Percentiles rank a stretch among this genome's conserved stretches.
phyloP scores from a whole-genome alignment of 2,797 vertebrate species.

The Yasuhikotakia modesta region DNA sequence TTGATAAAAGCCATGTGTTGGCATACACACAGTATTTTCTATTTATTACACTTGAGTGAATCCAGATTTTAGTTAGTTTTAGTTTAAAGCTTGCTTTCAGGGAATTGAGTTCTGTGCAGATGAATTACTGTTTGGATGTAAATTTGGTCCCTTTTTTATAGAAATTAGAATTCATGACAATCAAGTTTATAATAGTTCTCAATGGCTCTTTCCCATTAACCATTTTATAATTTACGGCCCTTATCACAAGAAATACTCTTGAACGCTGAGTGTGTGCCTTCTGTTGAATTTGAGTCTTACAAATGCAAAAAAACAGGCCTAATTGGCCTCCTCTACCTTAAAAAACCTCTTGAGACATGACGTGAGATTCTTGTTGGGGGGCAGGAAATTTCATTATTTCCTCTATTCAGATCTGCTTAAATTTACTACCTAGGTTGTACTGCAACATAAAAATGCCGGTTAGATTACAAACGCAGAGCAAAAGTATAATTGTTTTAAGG shows the following conservation, averaged over 20 bases:
- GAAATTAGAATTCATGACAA: slow-evolving; percentile 2
- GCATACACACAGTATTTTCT: neutral
- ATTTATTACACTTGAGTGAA: neutral
- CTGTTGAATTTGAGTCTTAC: neutral
- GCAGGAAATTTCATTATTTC: too few species aligned
- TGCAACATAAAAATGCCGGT: neutral
- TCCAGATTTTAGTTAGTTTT: neutral
- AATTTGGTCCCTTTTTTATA: neutral
- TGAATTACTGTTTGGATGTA: slow-evolving; percentile 6
- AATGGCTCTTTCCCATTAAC: neutral
- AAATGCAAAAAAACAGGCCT: neutral
- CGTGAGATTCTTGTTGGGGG: neutral
- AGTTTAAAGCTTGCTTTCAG: neutral
- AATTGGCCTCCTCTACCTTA: neutral
- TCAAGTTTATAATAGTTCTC: slow-evolving; percentile 11
- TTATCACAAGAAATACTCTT: neutral
- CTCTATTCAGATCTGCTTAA: neutral
- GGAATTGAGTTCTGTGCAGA: neutral
- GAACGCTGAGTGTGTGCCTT: neutral
- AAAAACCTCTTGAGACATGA: neutral
- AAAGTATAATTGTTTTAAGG: slow-evolving; percentile 18
- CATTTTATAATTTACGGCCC: neutral
- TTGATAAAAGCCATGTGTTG: neutral
- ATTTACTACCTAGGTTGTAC: neutral
- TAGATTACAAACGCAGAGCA: neutral